These are phyloP conservation scores for Falco naumanni DNA, from an alignment of 2,797 vertebrate species.

Conservation along the genomic window DNA sequence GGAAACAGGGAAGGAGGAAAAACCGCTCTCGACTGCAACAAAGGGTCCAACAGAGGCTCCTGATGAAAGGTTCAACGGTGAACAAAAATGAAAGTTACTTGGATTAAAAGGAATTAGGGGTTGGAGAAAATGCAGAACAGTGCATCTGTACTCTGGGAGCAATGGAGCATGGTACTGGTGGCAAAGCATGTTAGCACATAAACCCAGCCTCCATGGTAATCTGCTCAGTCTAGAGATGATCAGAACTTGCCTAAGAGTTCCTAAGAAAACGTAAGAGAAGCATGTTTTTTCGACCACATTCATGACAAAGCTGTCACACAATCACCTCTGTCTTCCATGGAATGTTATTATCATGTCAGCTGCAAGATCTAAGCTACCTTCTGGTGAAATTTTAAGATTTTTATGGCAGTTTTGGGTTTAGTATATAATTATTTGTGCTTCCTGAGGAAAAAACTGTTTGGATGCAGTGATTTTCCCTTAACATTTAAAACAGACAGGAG, in stretches of 20 bases:
- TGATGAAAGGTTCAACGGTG: neutral
- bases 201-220: neutral
- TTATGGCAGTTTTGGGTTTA: neutral
- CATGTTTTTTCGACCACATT: accelerated
- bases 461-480: neutral
- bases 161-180: neutral
- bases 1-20: neutral
- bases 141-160: neutral
- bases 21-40: accelerated
- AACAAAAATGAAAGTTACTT: neutral
- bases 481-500: neutral
- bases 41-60: neutral
- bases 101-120: neutral
- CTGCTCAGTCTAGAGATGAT: neutral
- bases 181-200: neutral
- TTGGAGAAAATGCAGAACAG: neutral
- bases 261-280: neutral
- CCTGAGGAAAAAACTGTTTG: neutral
- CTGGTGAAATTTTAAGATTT: neutral
- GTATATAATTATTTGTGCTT: neutral
- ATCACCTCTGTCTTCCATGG: neutral
- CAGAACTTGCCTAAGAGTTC: neutral
- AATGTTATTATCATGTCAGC: neutral
- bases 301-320: neutral
- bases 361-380: neutral